These are phyloP conservation scores for Tenebrio molitor DNA, from an alignment of 1,140 invertebrate genomes.

Conservation along the genomic window DNA sequence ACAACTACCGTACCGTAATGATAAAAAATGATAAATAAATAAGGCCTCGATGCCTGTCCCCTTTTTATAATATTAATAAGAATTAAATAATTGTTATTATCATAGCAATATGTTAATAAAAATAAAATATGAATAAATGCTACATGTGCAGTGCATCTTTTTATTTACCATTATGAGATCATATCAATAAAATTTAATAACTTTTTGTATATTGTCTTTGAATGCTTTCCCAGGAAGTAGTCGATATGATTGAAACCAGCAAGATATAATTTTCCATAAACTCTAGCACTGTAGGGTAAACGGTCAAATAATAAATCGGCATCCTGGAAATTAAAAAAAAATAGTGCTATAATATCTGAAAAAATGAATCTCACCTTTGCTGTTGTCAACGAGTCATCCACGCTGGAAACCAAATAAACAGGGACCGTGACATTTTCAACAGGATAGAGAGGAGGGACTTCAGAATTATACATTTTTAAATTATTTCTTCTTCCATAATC, in stretches of 20 bases:
- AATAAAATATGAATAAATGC: no score
- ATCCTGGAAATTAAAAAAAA: background rate
- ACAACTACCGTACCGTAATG: no score
- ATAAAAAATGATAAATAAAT: no score
- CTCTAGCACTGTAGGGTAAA: background rate
- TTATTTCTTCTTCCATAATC: constrained; percentile 3
- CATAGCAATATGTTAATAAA: no score
- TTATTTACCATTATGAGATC: no score
- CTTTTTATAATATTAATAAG: no score
- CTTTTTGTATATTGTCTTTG: no score
- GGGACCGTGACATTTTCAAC: background rate
- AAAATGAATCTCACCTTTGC: background rate
- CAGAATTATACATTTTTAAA: background rate
- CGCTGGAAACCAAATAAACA: background rate
- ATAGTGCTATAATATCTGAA: no score
- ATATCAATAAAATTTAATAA: no score
- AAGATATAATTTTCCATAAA: background rate
- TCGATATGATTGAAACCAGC: constrained; percentile 8
- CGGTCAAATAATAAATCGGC: background rate
- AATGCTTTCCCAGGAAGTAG: background rate
- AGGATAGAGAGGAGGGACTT: background rate
- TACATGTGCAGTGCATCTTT: no score
- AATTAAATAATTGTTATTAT: no score
- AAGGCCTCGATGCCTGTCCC: no score
- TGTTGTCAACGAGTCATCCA: background rate